Percentiles rank a stretch among this genome's conserved stretches.
phyloP scores from a whole-genome alignment of 1,140 invertebrate species.

The Leptinotarsa defecta region DNA sequence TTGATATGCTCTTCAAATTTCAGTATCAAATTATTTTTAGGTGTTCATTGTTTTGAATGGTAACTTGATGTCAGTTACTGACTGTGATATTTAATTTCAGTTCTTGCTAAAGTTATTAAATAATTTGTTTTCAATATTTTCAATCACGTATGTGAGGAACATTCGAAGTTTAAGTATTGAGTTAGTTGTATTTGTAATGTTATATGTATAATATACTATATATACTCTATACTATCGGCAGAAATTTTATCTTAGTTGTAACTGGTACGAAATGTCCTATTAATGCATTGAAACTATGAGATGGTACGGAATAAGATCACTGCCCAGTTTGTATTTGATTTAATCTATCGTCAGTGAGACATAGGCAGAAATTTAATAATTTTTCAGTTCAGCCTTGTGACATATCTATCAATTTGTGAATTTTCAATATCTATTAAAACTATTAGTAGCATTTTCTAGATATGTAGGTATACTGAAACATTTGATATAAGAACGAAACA shows the following conservation, averaged over 20 bases:
- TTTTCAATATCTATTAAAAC: not conserved
- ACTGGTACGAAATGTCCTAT: not conserved
- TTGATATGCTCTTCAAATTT: too few species aligned
- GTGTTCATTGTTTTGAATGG: too few species aligned
- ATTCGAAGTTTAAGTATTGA: conserved; percentile 13
- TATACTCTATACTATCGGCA: conserved; percentile 6
- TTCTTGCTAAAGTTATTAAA: not conserved
- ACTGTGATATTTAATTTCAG: too few species aligned
- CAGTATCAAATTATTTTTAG: too few species aligned
- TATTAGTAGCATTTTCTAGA: not conserved
- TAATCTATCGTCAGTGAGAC: not conserved
- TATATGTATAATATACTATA: conserved; percentile 12
- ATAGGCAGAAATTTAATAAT: not conserved
- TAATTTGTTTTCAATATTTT: not conserved
- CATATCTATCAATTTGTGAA: not conserved
- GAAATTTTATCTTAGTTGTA: conserved; percentile 14
- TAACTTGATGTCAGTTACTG: too few species aligned
- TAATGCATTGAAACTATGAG: not conserved
- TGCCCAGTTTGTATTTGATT: not conserved
- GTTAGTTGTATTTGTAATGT: conserved; percentile 15
- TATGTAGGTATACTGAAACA: not conserved
- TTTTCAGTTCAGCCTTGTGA: not conserved
- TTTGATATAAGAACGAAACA: not conserved
- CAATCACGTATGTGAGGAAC: not conserved
- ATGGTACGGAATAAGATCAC: not conserved